Evolutionary conservation across 2,888 invertebrate species (phyloP), one percentile per base, ranked within the genome.

Genomic region (Phasia obesa): DNA sequence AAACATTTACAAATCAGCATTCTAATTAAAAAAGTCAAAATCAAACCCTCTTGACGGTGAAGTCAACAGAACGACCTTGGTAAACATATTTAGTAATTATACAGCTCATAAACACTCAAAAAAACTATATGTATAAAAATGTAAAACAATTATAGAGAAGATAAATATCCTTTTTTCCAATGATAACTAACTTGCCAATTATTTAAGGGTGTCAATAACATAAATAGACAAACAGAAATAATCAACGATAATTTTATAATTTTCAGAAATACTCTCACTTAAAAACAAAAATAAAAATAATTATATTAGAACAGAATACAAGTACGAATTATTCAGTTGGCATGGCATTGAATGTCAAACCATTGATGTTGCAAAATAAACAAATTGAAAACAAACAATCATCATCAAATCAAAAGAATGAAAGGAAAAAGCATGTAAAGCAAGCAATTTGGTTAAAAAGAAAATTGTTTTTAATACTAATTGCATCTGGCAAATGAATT

Each of bases 401-500:
- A 31, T 17, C 19, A 17, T 13, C 31, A 31, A 25, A 27, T 7
- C 0, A 19, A 49, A 51, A 47, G 38, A 25, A 27, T 25, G 19
- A 23, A 31, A 44, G 42, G 19, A 49, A 62, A 60, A 25, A 17
- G n/a, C 21, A 35, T 13, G 49, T 11, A 74, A 60, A 44, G 3
- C 47, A 62, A 77, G 47, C 75, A 81, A 71, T 76, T 81, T 81
- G 19, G 2, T 62, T 69, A 77, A 77, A 73, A 73, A 73, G 55
- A 78, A 74, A 78, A 57, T 74, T 64, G 19, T 74, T 47, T 75
- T 59, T 59, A 78, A 70, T 78, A 60, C 51, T 59, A 78, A 82
- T 74, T 78, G 78, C 70, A 82, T 57, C 38, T 69, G 69, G 69
- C 25, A 64, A 73, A 78, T 17, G 70, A 75, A 59, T 64, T 74